Percentiles rank a stretch among this genome's conserved stretches.
Conservation (phyloP, 2,113 vertebrate genomes). For the Scophthalmus maximus region DNA sequence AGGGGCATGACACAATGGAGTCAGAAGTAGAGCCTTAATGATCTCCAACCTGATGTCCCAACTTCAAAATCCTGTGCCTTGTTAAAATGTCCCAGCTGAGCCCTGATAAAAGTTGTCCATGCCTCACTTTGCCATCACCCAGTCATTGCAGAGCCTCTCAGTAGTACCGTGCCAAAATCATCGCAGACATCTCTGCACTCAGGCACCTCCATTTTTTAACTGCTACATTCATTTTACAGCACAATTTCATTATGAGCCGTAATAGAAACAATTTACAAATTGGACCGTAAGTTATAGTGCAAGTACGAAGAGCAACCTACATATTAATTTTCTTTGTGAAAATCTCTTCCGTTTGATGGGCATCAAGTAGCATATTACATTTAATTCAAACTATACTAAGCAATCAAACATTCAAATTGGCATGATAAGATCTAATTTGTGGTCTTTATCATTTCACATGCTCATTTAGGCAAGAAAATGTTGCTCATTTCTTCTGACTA, state of each 20-base stretch:
- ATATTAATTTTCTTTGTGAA: not conserved
- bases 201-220: not conserved
- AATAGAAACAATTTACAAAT: not conserved
- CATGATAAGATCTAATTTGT: conserved; percentile 26
- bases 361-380: not conserved
- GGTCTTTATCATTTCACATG: conserved; percentile 30
- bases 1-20: conserved; percentile 45
- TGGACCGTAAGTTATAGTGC: not conserved
- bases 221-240: conserved; percentile 4
- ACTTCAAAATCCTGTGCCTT: conserved; percentile 40
- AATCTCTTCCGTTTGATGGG: conserved; percentile 18
- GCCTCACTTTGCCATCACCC: conserved; percentile 25
- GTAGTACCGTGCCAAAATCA: conserved; percentile 13
- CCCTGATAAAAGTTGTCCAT: conserved; percentile 16
- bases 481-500: conserved; percentile 36
- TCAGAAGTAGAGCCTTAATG: conserved; percentile 32
- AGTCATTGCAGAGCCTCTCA: conserved; percentile 10
- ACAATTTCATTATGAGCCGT: not conserved
- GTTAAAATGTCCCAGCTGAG: conserved; percentile 58
- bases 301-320: not conserved
- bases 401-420: conserved; percentile 39
- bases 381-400: conserved; percentile 29
- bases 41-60: conserved; percentile 50
- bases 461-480: conserved; percentile 22
- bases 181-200: too few relatives aligned